Evolutionary conservation across 2,113 vertebrate genomes (phyloP), one percentile per base, ranked within the genome.

Genomic region (Tyrannus savana): DNA sequence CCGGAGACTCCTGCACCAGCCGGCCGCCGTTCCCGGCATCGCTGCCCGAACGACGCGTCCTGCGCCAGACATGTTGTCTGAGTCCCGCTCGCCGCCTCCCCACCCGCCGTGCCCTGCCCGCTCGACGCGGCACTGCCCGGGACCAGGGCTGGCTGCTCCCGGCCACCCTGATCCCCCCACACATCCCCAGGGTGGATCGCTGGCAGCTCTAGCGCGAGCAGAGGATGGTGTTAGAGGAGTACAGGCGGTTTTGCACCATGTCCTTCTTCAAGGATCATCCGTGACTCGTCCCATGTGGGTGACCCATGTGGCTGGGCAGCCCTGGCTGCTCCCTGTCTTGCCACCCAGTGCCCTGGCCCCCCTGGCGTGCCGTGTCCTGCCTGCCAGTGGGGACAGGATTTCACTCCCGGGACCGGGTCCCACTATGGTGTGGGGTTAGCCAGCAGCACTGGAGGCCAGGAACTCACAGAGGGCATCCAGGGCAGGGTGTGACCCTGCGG

Each of bases 1-100:
- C 6, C 22, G 16, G 46, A 3, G 10, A 39, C 59, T 84, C 59
- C 16, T 4, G n/a, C 22, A 5, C 24, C 6, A 33, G 0, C 19
- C 18, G 71, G 66, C 67, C 8, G 71, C 62, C 18, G 64, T 22
- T 68, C 37, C 41, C 16, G 37, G 52, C 79, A 4, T 42, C 19
- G n/a, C 59, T 44, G 80, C 69, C 56, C 27, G 12, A 53, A 22
- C 17, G 37, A 12, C 12, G 58, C 56, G 31, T 41, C 33, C 87
- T 49, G 59, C 24, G 69, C 87, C 94, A 39, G 96, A 93, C 94
- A 78, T 91, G 10, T 93, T 93, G 90, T 74, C 64, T 55, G 85
- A 8, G 63, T 21, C n/a, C 83, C 35, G 8, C 78, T 71, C 33
- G 19, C 37, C 28, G n/a, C 86, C 42, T 30, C 44, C 77, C 84